A percentile compares a stretch with the other conserved stretches of the same genome.
Evolutionary conservation across 2,113 vertebrate species (phyloP).

Genomic region (Stictonetta naevosa): DNA sequence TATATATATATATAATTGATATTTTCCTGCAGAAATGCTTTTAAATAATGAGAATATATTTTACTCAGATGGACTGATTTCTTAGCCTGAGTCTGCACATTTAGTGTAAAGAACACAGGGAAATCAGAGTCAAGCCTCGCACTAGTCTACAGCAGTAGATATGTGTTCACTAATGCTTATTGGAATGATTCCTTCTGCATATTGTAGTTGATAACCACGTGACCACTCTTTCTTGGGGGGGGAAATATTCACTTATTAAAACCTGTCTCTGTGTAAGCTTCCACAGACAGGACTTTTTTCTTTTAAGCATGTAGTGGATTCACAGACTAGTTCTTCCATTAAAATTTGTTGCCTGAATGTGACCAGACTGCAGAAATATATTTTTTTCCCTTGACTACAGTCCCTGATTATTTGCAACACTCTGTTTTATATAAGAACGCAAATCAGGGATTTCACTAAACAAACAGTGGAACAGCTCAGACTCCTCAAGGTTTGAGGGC

Average conservation of each 20-base stretch:
- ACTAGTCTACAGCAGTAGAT: not conserved
- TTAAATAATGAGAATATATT: not conserved
- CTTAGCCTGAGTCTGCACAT: not conserved
- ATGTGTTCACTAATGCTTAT: not conserved
- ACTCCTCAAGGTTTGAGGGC: not conserved
- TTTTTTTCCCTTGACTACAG: not conserved
- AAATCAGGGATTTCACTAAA: not conserved
- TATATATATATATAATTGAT: not conserved
- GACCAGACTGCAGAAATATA: conserved; percentile 28
- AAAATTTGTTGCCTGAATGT: conserved; percentile 14
- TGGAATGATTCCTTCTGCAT: not conserved
- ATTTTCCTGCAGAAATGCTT: not conserved
- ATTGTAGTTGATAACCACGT: not conserved
- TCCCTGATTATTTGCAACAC: not conserved
- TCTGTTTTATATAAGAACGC: not conserved
- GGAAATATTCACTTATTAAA: conserved; percentile 25
- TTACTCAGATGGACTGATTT: not conserved
- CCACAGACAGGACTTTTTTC: conserved; percentile 31
- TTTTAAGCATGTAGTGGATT: conserved; percentile 39
- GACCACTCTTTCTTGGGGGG: not conserved
- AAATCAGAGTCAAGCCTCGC: not conserved
- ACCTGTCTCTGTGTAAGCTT: not conserved
- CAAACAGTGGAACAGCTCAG: not conserved
- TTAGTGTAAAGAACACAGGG: not conserved
- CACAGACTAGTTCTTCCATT: conserved; percentile 12